These are phyloP conservation scores for Catagonus wagneri DNA, from an alignment of 2,113 vertebrate genomes.

Conservation along the genomic window DNA sequence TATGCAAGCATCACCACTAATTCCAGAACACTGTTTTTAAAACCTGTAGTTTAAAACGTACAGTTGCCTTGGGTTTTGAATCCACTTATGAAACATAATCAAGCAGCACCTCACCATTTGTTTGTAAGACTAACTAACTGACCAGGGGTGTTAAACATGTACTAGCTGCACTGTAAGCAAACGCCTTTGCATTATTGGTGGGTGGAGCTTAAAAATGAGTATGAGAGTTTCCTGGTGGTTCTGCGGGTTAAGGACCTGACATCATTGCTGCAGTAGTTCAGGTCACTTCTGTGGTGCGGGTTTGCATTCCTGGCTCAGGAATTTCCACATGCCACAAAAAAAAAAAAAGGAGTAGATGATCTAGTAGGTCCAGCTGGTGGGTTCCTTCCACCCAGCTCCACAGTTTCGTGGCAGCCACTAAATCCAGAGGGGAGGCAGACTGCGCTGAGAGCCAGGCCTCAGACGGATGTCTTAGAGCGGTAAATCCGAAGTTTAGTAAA, in stretches of 20 bases:
- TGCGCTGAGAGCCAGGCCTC: not conserved
- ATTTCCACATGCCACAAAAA: no score
- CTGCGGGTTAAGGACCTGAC: no score
- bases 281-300: no score
- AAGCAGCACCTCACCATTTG: not conserved
- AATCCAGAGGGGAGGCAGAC: constrained; percentile 18
- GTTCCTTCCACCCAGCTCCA: not conserved
- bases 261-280: no score
- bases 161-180: not conserved
- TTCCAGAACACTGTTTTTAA: not conserved
- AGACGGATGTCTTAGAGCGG: not conserved
- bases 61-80: not conserved
- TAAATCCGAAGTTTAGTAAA: constrained; percentile 26
- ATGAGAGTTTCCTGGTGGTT: no score
- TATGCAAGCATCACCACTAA: not conserved
- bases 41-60: not conserved
- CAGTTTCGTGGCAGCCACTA: constrained; percentile 2
- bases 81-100: not conserved
- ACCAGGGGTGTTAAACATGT: not conserved
- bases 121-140: not conserved
- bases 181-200: not conserved
- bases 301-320: no score
- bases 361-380: not conserved
- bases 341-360: no score
- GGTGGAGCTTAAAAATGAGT: not conserved